Base-by-base conservation (phyloP, 2,113 vertebrate species). In the Sarotherodon lohbergeri region DNA sequence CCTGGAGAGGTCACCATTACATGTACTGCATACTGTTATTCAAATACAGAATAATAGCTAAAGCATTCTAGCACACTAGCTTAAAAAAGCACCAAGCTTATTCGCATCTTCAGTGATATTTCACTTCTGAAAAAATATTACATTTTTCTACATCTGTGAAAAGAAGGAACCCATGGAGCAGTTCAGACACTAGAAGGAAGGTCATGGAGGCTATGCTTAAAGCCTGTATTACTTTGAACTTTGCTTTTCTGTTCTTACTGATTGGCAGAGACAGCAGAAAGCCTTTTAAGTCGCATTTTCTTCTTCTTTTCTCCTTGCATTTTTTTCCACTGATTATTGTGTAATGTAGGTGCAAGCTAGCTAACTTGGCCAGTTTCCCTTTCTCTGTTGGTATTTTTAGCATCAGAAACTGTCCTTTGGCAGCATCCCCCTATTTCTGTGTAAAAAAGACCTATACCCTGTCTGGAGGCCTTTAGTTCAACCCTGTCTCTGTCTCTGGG, bases 321-420 rank as follows among this genome's bases (percentile, higher is more conserved):
- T 32, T 32, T 68, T 85, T 46, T 80, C 22, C 29, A 32, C 54
- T 10, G 12, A 48, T 87, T 68, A 48, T 76, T 82, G 41, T 71
- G 78, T 83, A 61, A 86, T 1, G 87, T 83, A 50, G 7, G 22
- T 41, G 43, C 24, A 83, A 82, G 46, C 54, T 87, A 48, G 46
- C 46, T 86, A 48, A 36, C 11, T 63, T 9, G 61, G 6, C 34
- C n/a, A 46, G 27, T 82, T 86, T 89, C 43, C 43, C 1, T 92
- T 80, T 81, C 36, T 17, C 22, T 24, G 19, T 32, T n/a, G 63
- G 54, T 94, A 93, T 94, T 94, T 94, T 93, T 93, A 94, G 93
- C 90, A 90, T 48, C 85, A 87, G 61, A 86, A 90, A 84, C 79
- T 91, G 84, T 81, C 68, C 73, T 56, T 39, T 89, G 88, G 91